Percentiles rank a stretch among this genome's conserved stretches.
These are phyloP conservation scores for Allolobophora icterica DNA, from an alignment of 2,888 invertebrate species.

Conservation along the genomic window DNA sequence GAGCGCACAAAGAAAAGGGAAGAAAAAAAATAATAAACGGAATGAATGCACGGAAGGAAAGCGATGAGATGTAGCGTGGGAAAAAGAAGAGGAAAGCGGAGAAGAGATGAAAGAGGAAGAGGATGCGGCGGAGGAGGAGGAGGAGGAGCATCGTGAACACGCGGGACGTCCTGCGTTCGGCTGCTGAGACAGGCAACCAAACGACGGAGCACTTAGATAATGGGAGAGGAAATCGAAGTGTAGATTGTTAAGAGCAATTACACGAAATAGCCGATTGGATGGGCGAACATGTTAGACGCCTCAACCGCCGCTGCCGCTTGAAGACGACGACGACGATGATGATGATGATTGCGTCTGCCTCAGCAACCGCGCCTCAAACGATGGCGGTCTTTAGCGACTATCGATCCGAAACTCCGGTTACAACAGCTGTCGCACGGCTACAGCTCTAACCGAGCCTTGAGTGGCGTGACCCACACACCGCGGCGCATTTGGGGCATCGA, in stretches of 20 bases:
- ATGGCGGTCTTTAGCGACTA: background rate
- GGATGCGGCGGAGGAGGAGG: too few relatives aligned
- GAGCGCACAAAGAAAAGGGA: too few relatives aligned
- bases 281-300: conserved; percentile 17
- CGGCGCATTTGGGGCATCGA: background rate
- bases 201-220: background rate
- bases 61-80: too few relatives aligned
- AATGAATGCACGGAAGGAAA: too few relatives aligned
- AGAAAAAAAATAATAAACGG: too few relatives aligned
- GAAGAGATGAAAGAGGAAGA: too few relatives aligned
- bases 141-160: background rate
- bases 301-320: background rate
- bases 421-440: background rate
- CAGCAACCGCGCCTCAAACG: background rate
- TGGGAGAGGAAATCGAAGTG: conserved; percentile 17
- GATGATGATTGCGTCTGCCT: background rate
- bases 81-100: too few relatives aligned
- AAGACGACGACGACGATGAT: too few relatives aligned
- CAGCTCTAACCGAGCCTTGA: background rate
- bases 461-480: background rate
- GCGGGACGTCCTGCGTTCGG: too few relatives aligned
- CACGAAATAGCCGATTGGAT: background rate
- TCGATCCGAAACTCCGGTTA: background rate
- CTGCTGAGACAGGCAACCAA: too few relatives aligned
- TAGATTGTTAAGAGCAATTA: background rate